Evolutionary conservation across 2,888 invertebrate genomes (phyloP), one percentile per base, ranked within the genome.

Genomic region (Eilema depressum): DNA sequence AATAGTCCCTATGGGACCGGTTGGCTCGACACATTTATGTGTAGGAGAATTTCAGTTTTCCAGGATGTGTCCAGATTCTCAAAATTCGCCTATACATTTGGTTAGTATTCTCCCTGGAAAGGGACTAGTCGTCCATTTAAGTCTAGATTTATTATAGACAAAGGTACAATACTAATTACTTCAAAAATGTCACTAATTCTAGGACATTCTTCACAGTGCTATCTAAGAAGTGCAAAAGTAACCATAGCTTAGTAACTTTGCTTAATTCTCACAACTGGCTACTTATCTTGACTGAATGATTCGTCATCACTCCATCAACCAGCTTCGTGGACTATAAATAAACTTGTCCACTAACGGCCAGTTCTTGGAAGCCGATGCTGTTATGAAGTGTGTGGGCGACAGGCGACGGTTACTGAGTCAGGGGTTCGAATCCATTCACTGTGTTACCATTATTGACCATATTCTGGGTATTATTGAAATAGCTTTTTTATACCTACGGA

Each of bases 251-350:
- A 17, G 1, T 3, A 5, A 56, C 2, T 28, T 3, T 28, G 10
- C 14, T 57, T 26, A 65, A 56, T 56, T 56, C 64, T 17, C 11
- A 20, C 33, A 33, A 65, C 25, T 30, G 53, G 56, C 30, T 23
- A 66, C 66, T 57, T 25, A 66, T 20, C 33, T 57, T 66, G 23
- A 33, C 53, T 1, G 7, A n/a, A 3, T 53, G n/a, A 53, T 56
- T 47, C 56, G 56, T 65, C 65, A 65, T 56, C 65, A 56, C 23
- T 56, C 5, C 5, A 65, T 65, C 65, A 66, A 33, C 56, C 53
- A 61, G 28, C 28, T 28, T 63, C 62, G 30, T n/a, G 23, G 66
- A 5, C 20, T 57, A 66, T 57, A 57, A 65, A 65, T 53, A 56
- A 57, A 56, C 56, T 8, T 33, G 25, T 65, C 37, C 30, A 65